Evolutionary conservation across 2,888 invertebrate genomes (phyloP).

Genomic region (Timema podura): DNA sequence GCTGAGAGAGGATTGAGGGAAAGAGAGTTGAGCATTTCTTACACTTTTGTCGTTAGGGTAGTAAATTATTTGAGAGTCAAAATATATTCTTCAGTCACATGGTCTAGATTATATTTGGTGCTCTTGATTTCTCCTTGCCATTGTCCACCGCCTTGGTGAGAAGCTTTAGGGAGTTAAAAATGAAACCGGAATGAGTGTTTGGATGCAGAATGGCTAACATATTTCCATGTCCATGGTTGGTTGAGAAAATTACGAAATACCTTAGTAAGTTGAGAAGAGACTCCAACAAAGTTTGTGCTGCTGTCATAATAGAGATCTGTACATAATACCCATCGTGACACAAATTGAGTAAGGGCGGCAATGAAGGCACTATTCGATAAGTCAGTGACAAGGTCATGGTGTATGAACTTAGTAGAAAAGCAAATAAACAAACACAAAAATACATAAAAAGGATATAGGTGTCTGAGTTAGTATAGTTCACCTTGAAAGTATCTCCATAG

Average conservation of each 20-base stretch:
- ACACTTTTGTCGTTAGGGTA: not conserved
- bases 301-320: not conserved
- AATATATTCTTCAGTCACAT: not conserved
- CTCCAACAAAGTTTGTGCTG: not conserved
- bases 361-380: not conserved
- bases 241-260: not conserved
- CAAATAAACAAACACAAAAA: not conserved
- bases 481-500: not conserved
- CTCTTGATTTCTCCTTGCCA: not conserved
- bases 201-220: not conserved
- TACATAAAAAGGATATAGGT: not conserved
- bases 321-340: not conserved
- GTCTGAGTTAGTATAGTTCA: not conserved
- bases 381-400: not conserved
- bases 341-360: not conserved
- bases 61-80: not conserved
- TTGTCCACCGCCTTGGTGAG: not conserved
- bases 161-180: not conserved
- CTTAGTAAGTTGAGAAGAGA: not conserved
- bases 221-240: not conserved
- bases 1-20: not conserved
- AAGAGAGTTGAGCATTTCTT: not conserved
- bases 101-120: not conserved
- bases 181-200: not conserved
- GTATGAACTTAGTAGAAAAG: not conserved